These are phyloP conservation scores for Papilio protenor DNA, from an alignment of 2,888 invertebrate species.

Conservation along the genomic window DNA sequence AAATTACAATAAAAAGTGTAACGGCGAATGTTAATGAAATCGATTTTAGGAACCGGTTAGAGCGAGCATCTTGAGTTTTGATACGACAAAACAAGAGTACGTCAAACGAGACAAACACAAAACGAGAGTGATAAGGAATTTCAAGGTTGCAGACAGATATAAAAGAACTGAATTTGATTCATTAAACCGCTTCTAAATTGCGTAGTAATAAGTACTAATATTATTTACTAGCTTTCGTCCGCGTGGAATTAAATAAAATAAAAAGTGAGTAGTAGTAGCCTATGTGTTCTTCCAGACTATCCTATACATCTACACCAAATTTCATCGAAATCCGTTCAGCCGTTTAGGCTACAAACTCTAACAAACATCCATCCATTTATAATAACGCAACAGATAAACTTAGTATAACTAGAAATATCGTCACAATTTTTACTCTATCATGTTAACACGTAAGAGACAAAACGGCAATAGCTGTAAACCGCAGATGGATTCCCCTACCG, in stretches of 20 bases:
- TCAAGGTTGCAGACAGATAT: conserved; percentile 13
- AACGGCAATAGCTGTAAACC: conserved; percentile 2
- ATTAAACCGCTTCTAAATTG: neutral
- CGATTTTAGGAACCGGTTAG: conserved; percentile 12
- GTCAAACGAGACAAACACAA: neutral
- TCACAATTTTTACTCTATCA: neutral
- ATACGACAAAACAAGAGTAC: neutral
- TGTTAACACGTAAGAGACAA: neutral
- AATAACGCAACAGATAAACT: too few species aligned
- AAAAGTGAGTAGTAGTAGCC: too few species aligned
- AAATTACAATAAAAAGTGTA: neutral
- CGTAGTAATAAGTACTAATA: neutral
- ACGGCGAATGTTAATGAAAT: conserved; percentile 1
- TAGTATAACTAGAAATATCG: neutral
- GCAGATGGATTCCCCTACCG: neutral
- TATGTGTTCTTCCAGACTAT: too few species aligned
- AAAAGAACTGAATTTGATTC: neutral
- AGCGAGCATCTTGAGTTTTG: neutral
- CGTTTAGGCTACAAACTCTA: too few species aligned
- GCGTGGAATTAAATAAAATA: too few species aligned
- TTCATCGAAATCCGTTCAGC: too few species aligned
- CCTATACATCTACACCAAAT: too few species aligned
- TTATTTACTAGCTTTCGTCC: too few species aligned
- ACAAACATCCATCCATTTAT: too few species aligned
- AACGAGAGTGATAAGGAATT: conserved; percentile 15